Conservation (phyloP, 1,140 invertebrate genomes). For the Papilio helenus region DNA sequence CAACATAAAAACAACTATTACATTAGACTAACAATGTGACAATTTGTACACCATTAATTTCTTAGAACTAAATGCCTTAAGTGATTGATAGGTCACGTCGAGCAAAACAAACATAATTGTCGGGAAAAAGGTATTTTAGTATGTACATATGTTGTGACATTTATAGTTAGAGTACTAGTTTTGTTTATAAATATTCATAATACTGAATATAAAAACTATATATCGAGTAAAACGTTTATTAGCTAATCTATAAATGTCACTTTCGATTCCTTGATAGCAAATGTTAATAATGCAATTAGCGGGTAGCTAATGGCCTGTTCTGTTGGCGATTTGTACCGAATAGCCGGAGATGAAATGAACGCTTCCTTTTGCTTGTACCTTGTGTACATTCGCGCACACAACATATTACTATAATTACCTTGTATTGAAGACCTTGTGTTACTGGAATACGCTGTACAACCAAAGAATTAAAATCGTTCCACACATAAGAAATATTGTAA, state of each 20-base stretch:
- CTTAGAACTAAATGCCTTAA: not conserved
- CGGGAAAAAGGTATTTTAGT: not conserved
- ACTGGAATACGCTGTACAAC: not conserved
- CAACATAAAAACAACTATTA: not conserved
- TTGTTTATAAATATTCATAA: not conserved
- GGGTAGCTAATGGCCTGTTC: conserved; percentile 44
- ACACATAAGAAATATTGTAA: not conserved
- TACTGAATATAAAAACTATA: not conserved
- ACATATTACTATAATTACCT: not conserved
- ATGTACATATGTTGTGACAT: not conserved
- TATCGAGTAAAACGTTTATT: not conserved
- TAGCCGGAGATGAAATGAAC: conserved; percentile 45
- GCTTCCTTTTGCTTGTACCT: conserved; percentile 41
- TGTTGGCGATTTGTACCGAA: conserved; percentile 42
- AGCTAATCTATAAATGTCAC: not conserved
- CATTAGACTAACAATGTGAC: not conserved
- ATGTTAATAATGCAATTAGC: conserved; percentile 37
- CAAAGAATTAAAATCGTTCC: not conserved
- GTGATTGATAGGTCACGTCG: not conserved
- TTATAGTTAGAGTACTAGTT: not conserved
- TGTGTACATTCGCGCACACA: conserved; percentile 1
- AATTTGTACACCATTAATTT: not conserved
- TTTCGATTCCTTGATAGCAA: not conserved
- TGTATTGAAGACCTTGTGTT: not conserved
- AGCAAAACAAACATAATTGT: not conserved